Conservation (phyloP, 2,888 invertebrate genomes). For the Hyles lineata region DNA sequence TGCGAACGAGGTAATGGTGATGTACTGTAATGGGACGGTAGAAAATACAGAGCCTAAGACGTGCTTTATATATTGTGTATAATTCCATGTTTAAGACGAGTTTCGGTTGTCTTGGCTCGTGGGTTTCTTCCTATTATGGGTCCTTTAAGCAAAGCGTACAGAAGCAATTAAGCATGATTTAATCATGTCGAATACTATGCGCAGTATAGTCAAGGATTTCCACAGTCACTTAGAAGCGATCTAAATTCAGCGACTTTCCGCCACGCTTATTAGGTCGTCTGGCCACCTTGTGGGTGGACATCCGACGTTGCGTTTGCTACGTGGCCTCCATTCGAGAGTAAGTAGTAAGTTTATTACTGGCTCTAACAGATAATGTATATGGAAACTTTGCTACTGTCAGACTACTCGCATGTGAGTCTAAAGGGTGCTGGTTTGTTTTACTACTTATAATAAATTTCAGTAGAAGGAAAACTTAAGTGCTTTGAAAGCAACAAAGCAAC, state of each 20-base stretch:
- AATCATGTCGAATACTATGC: too few species aligned
- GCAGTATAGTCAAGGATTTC: too few species aligned
- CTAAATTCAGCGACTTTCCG: too few species aligned
- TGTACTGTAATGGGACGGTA: slow-evolving; percentile 7
- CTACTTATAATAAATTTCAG: background rate
- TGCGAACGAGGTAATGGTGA: slow-evolving; percentile 6
- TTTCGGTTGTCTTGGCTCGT: too few species aligned
- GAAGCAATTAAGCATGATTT: too few species aligned
- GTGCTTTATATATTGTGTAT: background rate
- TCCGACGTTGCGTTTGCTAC: background rate
- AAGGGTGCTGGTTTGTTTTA: background rate
- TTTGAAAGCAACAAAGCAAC: background rate
- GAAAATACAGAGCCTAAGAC: slow-evolving; percentile 22
- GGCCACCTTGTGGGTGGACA: too few species aligned
- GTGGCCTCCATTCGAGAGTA: background rate
- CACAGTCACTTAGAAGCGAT: too few species aligned
- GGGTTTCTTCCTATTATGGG: too few species aligned
- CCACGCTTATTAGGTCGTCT: too few species aligned
- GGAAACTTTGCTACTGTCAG: background rate
- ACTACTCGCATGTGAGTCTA: background rate
- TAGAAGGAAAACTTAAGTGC: background rate
- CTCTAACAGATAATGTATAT: slow-evolving; percentile 1
- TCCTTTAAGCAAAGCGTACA: too few species aligned
- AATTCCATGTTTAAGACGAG: too few species aligned
- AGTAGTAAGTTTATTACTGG: background rate